A percentile compares a stretch with the other conserved stretches of the same genome.
Conservation (phyloP, 2,888 invertebrate genomes). For the Erpobdella octoculata region DNA sequence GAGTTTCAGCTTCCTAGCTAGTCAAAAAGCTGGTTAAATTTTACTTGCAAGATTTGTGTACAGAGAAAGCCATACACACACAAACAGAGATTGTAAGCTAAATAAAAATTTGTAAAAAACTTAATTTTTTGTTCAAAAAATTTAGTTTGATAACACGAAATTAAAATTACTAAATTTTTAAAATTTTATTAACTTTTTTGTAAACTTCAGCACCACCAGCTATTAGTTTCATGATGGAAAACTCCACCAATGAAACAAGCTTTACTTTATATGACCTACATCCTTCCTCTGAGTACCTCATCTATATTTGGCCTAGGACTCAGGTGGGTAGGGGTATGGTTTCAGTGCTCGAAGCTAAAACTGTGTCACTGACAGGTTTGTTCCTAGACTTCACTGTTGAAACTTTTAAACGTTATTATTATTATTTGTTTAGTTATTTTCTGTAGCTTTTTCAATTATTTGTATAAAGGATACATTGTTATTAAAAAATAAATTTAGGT, state of each 20-base stretch:
- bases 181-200: not conserved
- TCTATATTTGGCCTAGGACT: constrained; percentile 32
- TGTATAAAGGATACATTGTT: too few relatives aligned
- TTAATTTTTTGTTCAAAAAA: not conserved
- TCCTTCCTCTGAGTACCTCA: constrained; percentile 19
- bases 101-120: not conserved
- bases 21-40: too few relatives aligned
- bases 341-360: constrained; percentile 21
- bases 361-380: constrained; percentile 16
- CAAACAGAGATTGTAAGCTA: too few relatives aligned
- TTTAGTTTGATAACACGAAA: not conserved
- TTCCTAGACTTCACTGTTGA: not conserved
- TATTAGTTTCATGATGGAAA: constrained; percentile 13
- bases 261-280: not conserved
- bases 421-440: not conserved
- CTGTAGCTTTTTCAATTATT: too few relatives aligned
- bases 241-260: not conserved
- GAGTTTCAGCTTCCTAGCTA: too few relatives aligned
- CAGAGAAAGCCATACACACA: too few relatives aligned
- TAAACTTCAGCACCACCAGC: constrained; percentile 25
- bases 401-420: not conserved
- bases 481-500: too few relatives aligned
- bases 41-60: too few relatives aligned
- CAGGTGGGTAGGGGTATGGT: constrained; percentile 25
- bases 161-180: not conserved